Conservation (phyloP, 2,797 vertebrate species). For the Myotis myotis region DNA sequence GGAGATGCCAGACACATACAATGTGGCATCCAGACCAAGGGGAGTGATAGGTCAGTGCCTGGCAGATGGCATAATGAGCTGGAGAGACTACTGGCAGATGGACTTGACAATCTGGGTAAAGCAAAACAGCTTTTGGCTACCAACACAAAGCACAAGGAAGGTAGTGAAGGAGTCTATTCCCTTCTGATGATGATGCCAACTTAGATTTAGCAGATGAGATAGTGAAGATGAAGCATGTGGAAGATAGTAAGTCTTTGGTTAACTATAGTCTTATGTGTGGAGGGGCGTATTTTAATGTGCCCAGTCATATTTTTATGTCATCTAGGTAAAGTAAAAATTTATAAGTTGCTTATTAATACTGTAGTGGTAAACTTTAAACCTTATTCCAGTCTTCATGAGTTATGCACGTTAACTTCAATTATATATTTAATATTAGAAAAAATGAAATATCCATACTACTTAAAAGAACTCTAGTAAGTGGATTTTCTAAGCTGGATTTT, state of each 20-base stretch:
- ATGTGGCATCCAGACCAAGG: slow-evolving; percentile 39
- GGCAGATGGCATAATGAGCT: slow-evolving; percentile 63
- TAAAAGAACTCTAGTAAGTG: slow-evolving; percentile 3
- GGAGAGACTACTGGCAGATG: slow-evolving; percentile 70
- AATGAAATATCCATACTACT: neutral
- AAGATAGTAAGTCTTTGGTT: slow-evolving; percentile 18
- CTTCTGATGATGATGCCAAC: slow-evolving; percentile 71
- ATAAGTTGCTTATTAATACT: neutral
- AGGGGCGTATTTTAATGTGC: neutral
- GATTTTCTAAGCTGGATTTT: slow-evolving; percentile 16
- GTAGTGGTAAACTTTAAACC: neutral
- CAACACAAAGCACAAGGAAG: slow-evolving; percentile 49
- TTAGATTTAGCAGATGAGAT: slow-evolving; percentile 57
- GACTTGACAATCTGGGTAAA: slow-evolving; percentile 69
- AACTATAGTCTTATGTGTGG: neutral
- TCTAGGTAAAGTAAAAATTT: neutral
- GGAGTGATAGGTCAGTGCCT: slow-evolving; percentile 67
- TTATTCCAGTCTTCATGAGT: neutral
- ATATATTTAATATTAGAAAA: neutral
- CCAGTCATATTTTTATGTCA: neutral
- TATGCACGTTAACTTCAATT: neutral
- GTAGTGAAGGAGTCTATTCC: slow-evolving; percentile 61
- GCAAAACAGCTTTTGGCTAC: slow-evolving; percentile 67
- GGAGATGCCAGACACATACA: slow-evolving; percentile 68
- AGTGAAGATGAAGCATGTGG: slow-evolving; percentile 66